These are phyloP conservation scores for Chaetodon trifascialis DNA, from an alignment of 2,113 vertebrate genomes.

Conservation along the genomic window DNA sequence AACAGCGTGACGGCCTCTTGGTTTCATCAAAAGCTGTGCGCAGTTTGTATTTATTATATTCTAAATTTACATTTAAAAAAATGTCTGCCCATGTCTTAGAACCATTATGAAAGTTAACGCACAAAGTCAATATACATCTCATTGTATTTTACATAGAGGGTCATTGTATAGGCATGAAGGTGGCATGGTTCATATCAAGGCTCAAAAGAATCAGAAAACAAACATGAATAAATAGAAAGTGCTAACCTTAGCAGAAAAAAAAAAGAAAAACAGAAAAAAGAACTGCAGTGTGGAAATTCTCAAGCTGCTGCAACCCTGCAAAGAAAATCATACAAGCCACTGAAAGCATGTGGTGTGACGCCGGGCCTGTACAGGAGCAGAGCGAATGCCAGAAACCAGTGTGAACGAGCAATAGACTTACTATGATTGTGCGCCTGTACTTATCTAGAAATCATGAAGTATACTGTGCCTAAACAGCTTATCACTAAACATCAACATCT, in stretches of 20 bases:
- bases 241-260: slow-evolving; percentile 88
- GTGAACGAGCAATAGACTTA: slow-evolving; percentile 81
- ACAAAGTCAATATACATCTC: slow-evolving; percentile 89
- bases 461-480: slow-evolving; percentile 88
- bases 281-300: slow-evolving; percentile 58
- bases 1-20: slow-evolving; percentile 57
- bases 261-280: slow-evolving; percentile 39
- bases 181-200: slow-evolving; percentile 90
- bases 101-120: slow-evolving; percentile 88
- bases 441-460: slow-evolving; percentile 89
- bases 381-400: slow-evolving; percentile 76
- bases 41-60: slow-evolving; percentile 90
- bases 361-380: slow-evolving; percentile 48
- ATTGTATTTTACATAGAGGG: slow-evolving; percentile 87
- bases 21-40: slow-evolving; percentile 94
- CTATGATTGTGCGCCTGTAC: slow-evolving; percentile 70
- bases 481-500: slow-evolving; percentile 86
- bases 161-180: slow-evolving; percentile 92
- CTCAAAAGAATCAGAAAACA: slow-evolving; percentile 81
- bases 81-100: slow-evolving; percentile 85
- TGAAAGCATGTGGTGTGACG: slow-evolving; percentile 34
- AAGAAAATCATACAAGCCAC: slow-evolving; percentile 35
- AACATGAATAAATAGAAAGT: slow-evolving; percentile 96
- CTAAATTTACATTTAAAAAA: slow-evolving; percentile 90
- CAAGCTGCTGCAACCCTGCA: slow-evolving; percentile 40